A percentile compares a stretch with the other conserved stretches of the same genome.
Conservation (phyloP, 1,140 invertebrate species). For the Drosophila bocki region DNA sequence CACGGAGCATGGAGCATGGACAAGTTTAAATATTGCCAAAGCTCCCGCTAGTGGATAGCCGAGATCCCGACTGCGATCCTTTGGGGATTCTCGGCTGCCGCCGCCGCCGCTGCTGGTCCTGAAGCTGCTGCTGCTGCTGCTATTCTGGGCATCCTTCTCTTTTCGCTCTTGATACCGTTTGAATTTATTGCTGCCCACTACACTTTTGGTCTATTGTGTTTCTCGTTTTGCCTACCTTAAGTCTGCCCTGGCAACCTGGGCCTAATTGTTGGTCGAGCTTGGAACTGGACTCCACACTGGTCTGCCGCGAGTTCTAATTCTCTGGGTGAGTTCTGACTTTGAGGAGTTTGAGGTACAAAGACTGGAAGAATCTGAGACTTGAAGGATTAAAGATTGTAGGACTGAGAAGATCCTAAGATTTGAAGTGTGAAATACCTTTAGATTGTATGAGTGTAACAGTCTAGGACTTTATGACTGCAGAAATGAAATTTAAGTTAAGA, state of each 20-base stretch:
- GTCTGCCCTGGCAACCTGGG: conserved; percentile 30
- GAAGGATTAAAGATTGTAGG: neutral
- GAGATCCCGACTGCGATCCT: conserved; percentile 38
- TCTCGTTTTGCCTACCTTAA: conserved; percentile 41
- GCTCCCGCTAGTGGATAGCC: conserved; percentile 42
- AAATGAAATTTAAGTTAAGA: too few relatives aligned
- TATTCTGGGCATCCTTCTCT: conserved; percentile 4
- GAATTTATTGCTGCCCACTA: conserved; percentile 84
- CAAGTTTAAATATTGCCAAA: conserved; percentile 80
- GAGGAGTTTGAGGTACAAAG: neutral
- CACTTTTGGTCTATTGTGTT: conserved; percentile 82
- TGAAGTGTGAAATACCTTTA: neutral
- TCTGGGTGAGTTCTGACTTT: too few relatives aligned
- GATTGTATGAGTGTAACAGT: neutral
- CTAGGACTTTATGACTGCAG: neutral
- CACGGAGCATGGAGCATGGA: conserved; percentile 45
- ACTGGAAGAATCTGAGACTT: too few relatives aligned
- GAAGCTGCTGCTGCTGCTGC: neutral
- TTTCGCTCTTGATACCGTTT: conserved; percentile 79
- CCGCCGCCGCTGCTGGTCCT: neutral
- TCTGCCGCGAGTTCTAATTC: neutral
- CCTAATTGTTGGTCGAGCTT: conserved; percentile 63
- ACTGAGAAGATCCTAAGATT: neutral
- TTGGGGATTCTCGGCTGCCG: conserved; percentile 12
- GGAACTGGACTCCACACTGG: conserved; percentile 2